These are phyloP conservation scores for Pterocles orientalis DNA, from an alignment of 2,113 vertebrate species.

Conservation along the genomic window DNA sequence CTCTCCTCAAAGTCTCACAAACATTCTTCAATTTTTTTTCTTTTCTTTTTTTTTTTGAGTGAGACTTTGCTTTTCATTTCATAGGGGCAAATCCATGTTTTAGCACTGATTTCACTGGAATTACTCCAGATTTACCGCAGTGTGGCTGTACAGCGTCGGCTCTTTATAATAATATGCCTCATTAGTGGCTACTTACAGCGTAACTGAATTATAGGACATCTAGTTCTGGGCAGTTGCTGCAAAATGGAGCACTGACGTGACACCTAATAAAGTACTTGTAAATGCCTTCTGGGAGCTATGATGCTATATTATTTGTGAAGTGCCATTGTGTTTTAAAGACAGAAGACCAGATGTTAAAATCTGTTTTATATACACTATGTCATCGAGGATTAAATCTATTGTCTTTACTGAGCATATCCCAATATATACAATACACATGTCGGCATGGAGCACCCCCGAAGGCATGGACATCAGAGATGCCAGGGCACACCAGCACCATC, in stretches of 20 bases:
- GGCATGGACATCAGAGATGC: background rate
- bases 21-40: background rate
- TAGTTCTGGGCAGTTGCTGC: constrained; percentile 46
- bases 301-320: constrained; percentile 13
- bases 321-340: constrained; percentile 29
- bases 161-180: constrained; percentile 40
- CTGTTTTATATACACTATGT: constrained; percentile 1
- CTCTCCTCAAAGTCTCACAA: background rate
- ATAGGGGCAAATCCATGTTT: background rate
- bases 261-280: constrained; percentile 60
- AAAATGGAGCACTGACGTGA: constrained; percentile 20
- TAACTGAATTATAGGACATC: constrained; percentile 45
- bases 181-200: constrained; percentile 49
- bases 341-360: constrained; percentile 34
- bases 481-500: background rate
- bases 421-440: background rate
- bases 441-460: background rate
- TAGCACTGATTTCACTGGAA: constrained; percentile 19
- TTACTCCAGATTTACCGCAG: constrained; percentile 37
- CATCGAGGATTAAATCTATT: constrained; percentile 13
- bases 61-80: background rate
- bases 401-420: background rate
- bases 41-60: background rate
- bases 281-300: constrained; percentile 42
- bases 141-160: background rate